Evolutionary conservation across 1,140 invertebrate species (phyloP).

Genomic region (Diabrotica virgifera): DNA sequence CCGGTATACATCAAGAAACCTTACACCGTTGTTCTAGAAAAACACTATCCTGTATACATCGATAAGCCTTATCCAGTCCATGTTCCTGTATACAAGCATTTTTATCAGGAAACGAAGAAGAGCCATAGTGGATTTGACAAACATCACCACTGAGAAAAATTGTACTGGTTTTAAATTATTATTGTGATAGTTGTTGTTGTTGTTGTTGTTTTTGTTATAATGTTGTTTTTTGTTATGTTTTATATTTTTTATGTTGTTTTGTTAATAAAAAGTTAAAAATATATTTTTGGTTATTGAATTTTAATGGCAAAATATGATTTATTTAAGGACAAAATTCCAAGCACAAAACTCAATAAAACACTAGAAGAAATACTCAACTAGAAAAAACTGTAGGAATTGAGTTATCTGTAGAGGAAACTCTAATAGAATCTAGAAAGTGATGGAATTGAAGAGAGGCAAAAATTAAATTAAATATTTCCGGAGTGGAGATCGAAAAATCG

Average conservation of each 20-base stretch:
- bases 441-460: too few species aligned
- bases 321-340: too few species aligned
- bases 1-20: constrained; percentile 74
- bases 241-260: neutral
- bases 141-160: neutral
- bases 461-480: too few species aligned
- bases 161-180: neutral
- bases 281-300: neutral
- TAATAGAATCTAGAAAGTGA: too few species aligned
- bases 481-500: too few species aligned
- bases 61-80: constrained; percentile 73
- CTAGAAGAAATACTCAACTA: too few species aligned
- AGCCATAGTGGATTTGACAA: constrained; percentile 9
- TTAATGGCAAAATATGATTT: too few species aligned
- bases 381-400: too few species aligned
- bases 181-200: constrained; percentile 3
- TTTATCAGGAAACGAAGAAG: constrained; percentile 53
- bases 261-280: constrained; percentile 11
- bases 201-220: constrained; percentile 6
- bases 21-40: constrained; percentile 72
- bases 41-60: constrained; percentile 73
- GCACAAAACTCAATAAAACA: too few species aligned
- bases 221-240: constrained; percentile 5
- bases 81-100: constrained; percentile 77
- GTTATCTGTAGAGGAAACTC: too few species aligned